Percentiles rank a stretch among this genome's conserved stretches.
Evolutionary conservation across 2,888 invertebrate genomes (phyloP).

Genomic region (Eledona agricola): DNA sequence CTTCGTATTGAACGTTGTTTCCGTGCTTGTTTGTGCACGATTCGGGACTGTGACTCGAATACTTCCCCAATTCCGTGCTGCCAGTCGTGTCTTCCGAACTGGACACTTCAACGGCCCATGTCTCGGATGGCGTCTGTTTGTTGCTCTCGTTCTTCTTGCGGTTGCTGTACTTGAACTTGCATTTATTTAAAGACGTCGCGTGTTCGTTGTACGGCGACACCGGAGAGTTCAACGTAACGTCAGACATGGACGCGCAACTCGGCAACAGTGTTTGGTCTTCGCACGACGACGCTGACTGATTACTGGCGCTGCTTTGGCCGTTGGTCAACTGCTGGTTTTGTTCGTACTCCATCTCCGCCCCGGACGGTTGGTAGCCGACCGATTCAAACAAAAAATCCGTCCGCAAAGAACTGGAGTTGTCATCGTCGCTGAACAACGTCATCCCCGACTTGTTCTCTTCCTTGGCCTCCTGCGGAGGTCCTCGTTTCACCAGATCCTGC

Average conservation of each 20-base stretch:
- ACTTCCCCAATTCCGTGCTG: conserved; percentile 53
- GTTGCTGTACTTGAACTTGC: conserved; percentile 62
- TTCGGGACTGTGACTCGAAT: conserved; percentile 47
- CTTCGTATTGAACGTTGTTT: conserved; percentile 46
- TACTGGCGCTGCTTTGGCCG: conserved; percentile 53
- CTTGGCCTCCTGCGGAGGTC: conserved; percentile 42
- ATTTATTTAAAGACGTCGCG: conserved; percentile 56
- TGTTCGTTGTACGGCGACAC: conserved; percentile 56
- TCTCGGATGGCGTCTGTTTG: conserved; percentile 43
- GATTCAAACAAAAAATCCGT: conserved; percentile 60
- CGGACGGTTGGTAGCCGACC: conserved; percentile 56
- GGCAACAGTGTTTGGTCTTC: conserved; percentile 60
- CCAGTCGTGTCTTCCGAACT: conserved; percentile 59
- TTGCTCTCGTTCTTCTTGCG: conserved; percentile 56
- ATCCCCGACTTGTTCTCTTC: conserved; percentile 55
- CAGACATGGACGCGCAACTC: conserved; percentile 60
- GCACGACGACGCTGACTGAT: conserved; percentile 54
- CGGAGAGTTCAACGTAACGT: conserved; percentile 61
- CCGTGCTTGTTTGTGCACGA: conserved; percentile 45
- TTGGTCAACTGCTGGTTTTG: conserved; percentile 54
- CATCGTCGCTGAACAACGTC: conserved; percentile 58
- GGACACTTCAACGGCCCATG: conserved; percentile 49
- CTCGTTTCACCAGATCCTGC: conserved; percentile 58
- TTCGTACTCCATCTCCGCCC: conserved; percentile 54
- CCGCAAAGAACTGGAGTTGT: conserved; percentile 54